Conservation (phyloP, 2,113 vertebrate species). For the Poecile atricapillus region DNA sequence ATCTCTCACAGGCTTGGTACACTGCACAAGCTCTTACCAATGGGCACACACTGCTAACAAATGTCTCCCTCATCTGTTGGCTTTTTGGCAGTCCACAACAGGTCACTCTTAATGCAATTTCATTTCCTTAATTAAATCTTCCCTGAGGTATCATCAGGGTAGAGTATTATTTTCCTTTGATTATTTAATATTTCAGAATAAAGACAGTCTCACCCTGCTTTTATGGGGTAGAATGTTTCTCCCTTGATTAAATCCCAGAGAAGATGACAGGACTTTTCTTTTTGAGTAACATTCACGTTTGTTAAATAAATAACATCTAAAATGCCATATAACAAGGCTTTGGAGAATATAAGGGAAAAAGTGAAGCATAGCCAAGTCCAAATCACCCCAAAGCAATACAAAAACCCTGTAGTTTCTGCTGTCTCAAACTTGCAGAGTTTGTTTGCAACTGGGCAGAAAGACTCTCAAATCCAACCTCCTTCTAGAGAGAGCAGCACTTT, state of each 20-base stretch:
- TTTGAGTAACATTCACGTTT: neutral
- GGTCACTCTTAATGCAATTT: slow-evolving; percentile 38
- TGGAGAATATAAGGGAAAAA: neutral
- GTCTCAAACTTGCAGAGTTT: neutral
- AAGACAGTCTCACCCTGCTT: neutral
- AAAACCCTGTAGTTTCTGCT: neutral
- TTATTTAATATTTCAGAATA: slow-evolving; percentile 33
- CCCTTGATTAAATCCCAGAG: neutral
- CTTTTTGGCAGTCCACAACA: slow-evolving; percentile 5
- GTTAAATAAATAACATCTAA: neutral
- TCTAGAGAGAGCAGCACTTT: neutral
- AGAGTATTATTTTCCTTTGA: slow-evolving; percentile 19
- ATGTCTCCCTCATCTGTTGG: neutral
- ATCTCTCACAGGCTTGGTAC: neutral
- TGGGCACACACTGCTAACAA: neutral
- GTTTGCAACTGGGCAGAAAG: neutral
- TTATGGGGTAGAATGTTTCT: neutral
- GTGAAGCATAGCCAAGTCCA: neutral
- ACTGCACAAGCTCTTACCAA: neutral
- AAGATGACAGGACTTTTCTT: neutral
- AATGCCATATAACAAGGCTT: neutral
- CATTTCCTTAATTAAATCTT: slow-evolving; percentile 48
- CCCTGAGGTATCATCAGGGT: slow-evolving; percentile 16
- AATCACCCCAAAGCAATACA: neutral
- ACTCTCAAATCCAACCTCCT: neutral